phyloP scores from a whole-genome alignment of 1,140 invertebrate species.

The Theocolax elegans region DNA sequence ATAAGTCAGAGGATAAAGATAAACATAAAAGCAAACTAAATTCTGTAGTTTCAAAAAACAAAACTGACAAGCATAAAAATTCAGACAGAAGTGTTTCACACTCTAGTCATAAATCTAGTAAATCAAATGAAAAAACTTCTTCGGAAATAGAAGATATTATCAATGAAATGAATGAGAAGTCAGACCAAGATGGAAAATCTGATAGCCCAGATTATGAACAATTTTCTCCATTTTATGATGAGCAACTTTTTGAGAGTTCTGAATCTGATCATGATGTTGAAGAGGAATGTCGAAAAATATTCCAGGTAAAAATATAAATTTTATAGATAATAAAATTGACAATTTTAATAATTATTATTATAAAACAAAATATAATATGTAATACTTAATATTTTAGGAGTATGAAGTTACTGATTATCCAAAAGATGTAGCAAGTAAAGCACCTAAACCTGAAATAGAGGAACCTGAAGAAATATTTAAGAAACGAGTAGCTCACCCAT shows the following conservation, averaged over 20 bases:
- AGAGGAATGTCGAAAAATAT: slow-evolving; percentile 80
- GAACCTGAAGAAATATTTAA: slow-evolving; percentile 55
- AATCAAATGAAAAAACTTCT: slow-evolving; percentile 43
- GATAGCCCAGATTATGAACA: slow-evolving; percentile 42
- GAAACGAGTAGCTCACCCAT: slow-evolving; percentile 63
- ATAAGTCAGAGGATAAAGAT: slow-evolving; percentile 49
- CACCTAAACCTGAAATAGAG: slow-evolving; percentile 50
- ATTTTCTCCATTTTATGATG: slow-evolving; percentile 48
- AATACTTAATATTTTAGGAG: slow-evolving; percentile 51
- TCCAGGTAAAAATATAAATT: slow-evolving; percentile 67
- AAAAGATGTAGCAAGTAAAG: slow-evolving; percentile 48
- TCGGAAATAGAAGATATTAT: slow-evolving; percentile 40
- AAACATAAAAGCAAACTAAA: slow-evolving; percentile 48
- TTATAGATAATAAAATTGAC: slow-evolving; percentile 4
- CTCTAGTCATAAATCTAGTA: slow-evolving; percentile 49
- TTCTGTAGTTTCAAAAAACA: slow-evolving; percentile 45
- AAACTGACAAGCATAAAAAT: slow-evolving; percentile 31
- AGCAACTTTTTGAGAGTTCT: slow-evolving; percentile 54
- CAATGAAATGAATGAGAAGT: slow-evolving; percentile 42
- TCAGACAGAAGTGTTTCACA: slow-evolving; percentile 44
- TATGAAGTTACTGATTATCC: slow-evolving; percentile 60
- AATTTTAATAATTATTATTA: slow-evolving; percentile 7
- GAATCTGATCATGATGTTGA: slow-evolving; percentile 72
- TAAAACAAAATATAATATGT: neutral
- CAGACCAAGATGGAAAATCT: slow-evolving; percentile 45